These are phyloP conservation scores for Penaeus chinensis DNA, from an alignment of 1,140 invertebrate genomes.

Conservation along the genomic window DNA sequence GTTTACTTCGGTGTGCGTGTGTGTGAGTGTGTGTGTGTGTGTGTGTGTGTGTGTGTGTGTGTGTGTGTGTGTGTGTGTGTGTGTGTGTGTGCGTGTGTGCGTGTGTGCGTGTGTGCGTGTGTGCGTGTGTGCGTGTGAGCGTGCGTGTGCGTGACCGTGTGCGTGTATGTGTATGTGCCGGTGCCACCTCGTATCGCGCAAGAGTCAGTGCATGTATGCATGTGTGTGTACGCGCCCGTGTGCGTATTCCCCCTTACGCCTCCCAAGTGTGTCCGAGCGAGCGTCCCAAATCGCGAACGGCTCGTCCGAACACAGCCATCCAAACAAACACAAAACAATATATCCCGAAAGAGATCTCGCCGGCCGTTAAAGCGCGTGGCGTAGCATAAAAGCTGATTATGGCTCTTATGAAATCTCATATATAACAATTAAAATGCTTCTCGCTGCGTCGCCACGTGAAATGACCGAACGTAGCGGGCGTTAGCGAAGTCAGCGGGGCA, in stretches of 20 bases:
- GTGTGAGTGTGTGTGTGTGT: constrained; percentile 22
- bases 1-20: not conserved
- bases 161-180: not conserved
- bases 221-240: not conserved
- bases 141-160: not conserved
- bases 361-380: too few species aligned
- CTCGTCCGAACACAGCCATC: too few species aligned
- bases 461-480: too few species aligned
- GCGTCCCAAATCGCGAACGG: too few species aligned
- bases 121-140: not conserved
- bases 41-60: constrained; percentile 17
- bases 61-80: constrained; percentile 9
- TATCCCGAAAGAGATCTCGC: too few species aligned
- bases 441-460: too few species aligned
- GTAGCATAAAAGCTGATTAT: too few species aligned
- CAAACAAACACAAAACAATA: too few species aligned
- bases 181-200: not conserved
- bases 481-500: too few species aligned
- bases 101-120: not conserved
- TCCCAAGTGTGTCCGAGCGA: not conserved
- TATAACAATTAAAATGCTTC: too few species aligned
- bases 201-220: not conserved
- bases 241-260: not conserved
- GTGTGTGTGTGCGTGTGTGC: not conserved
- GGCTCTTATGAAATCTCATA: too few species aligned